Percentiles rank a stretch among this genome's conserved stretches.
Evolutionary conservation across 2,888 invertebrate species (phyloP).

Genomic region (Dorcus hopei): DNA sequence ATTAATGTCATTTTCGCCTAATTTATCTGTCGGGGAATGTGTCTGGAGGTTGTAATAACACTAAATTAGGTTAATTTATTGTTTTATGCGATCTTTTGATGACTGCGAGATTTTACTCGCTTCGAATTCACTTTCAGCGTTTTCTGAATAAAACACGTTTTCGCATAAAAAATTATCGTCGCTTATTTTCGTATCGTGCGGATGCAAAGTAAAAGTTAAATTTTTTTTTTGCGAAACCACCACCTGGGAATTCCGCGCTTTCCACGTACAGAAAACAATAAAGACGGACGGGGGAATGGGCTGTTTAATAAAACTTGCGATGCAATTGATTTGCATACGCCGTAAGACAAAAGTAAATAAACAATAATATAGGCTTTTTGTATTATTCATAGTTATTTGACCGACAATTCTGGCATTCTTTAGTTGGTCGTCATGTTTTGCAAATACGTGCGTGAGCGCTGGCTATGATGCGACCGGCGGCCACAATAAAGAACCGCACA

Average conservation of each 20-base stretch:
- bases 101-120: background rate
- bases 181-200: no score
- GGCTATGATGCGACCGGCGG: constrained; percentile 19
- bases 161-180: no score
- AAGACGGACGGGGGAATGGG: background rate
- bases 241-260: no score
- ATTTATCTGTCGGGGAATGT: constrained; percentile 19
- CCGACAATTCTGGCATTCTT: constrained; percentile 17
- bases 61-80: constrained; percentile 21
- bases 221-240: no score
- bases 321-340: constrained; percentile 14
- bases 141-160: no score
- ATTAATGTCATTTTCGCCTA: constrained; percentile 19
- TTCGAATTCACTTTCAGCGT: no score
- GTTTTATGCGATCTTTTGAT: constrained; percentile 5
- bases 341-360: constrained; percentile 18
- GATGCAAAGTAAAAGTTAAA: no score
- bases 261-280: no score
- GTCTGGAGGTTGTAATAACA: constrained; percentile 22
- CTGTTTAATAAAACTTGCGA: constrained; percentile 12
- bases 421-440: constrained; percentile 19
- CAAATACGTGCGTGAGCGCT: constrained; percentile 22
- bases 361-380: constrained; percentile 7
- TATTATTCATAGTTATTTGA: constrained; percentile 6
- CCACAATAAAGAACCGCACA: constrained; percentile 26